Base-by-base conservation (phyloP, 2,113 vertebrate genomes). In the Macroglossus sobrinus region DNA sequence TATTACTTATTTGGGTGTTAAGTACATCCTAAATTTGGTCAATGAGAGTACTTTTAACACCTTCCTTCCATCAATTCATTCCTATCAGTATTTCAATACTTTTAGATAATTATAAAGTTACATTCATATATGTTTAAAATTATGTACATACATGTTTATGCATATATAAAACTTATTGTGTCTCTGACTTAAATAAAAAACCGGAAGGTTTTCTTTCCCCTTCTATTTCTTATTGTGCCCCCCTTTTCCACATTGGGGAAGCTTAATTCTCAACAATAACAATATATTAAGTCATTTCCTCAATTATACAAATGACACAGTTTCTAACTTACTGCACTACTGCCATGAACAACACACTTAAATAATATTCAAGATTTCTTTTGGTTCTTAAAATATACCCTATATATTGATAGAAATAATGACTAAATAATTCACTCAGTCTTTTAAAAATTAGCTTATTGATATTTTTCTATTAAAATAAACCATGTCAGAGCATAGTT, bases 391-490 rank as follows among this genome's bases (percentile, higher is more conserved):
- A 89, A 91, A 85, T 59, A 72, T 30, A 19, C 66, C 64, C 4
- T 47, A 63, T 21, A 16, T 45, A 59, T 18, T 84, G 26, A 26
- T 91, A 80, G 13, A 26, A 90, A 59, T 63, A 71, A 24, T 59
- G 84, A 84, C 12, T 22, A 50, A 84, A 53, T 35, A 78, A 33
- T 75, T 90, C 45, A 82, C 18, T 35, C 2, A 66, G 2, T 21
- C 10, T 59, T 88, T 30, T 30, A 69, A 92, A 84, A 76, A 80
- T 64, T 86, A 78, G 57, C 16, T 22, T 93, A 57, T 9, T 80
- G 28, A 82, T 55, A 33, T 21, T 91, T 96, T 93, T 95, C 64
- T 47, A 91, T 88, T 82, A 86, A 94, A 93, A 55, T 91, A 96
- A 84, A 19, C 7, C 18, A 21, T 72, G 1, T 40, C 38, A 38